Evolutionary conservation across 2,113 vertebrate species (phyloP), one percentile per base, ranked within the genome.

Genomic region (Stegastes partitus): DNA sequence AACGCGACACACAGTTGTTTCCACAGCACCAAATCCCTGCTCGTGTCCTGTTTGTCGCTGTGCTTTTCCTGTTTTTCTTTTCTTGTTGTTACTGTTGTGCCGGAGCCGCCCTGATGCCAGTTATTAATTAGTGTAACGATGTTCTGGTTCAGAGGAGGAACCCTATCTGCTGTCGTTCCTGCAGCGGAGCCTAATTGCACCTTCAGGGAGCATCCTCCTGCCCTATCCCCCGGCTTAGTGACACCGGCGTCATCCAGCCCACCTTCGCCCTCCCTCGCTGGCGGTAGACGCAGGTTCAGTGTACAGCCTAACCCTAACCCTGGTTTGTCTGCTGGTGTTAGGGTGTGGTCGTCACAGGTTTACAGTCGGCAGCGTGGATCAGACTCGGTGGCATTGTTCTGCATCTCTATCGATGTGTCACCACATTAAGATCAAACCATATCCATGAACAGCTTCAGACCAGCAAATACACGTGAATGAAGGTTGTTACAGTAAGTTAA

Each of bases 61-160:
- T 58, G n/a, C 37, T 26, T 11, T 74, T 67, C 42, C 75, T 70
- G 44, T 34, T 25, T 31, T 53, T 72, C 18, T 28, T 15, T 51
- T 59, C 3, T 54, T 82, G 12, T 67, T 74, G 39, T 66, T 62
- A 14, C 14, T 77, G 47, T 68, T 76, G 44, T 73, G 68, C 51
- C 18, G 25, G 42, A 57, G 68, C 51, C 7, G 23, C 54, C 53
- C 75, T 54, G 80, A 80, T 55, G 66, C 0, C 42, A 79, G 39
- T 88, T 88, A 87, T 93, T 89, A 89, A 91, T 92, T 89, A 89
- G 68, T 59, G 79, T 26, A 63, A 78, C 77, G 68, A 68, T 82
- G 76, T 82, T 83, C 68, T 66, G 67, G 37, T 75, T 79, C 61
- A 74, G 87, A 58, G 55, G 70, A 88, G 67, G 61, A 77, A 81